Evolutionary conservation across 2,888 invertebrate species (phyloP), one percentile per base, ranked within the genome.

Genomic region (Cosmorhoe ocellata): DNA sequence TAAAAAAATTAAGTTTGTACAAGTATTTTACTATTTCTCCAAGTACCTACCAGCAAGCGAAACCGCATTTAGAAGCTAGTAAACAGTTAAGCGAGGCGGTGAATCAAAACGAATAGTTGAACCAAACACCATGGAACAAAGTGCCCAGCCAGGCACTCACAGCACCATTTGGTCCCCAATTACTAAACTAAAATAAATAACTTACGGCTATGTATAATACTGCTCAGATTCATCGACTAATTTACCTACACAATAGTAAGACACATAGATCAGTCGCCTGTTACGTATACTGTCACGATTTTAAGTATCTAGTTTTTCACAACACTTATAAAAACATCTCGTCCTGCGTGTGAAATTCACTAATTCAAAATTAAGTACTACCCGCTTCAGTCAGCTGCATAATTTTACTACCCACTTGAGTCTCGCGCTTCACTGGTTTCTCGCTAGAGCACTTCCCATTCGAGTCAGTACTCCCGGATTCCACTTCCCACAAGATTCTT

Each of bases 161-260:
- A 85, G 76, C 83, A 79, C 75, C 74, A 69, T 80, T 87, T 89
- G 88, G 89, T 81, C 89, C 88, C 88, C 64, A 64, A 69, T 64
- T 66, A 56, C 63, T 71, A 70, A 54, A 48, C 63, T 69, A 71
- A 61, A 80, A 81, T 83, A 83, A 78, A 75, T 85, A 68, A 67
- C 75, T 81, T 81, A 85, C 14, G 12, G 44, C 55, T 67, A 24
- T n/a, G 5, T 18, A 76, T 86, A 89, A 89, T 89, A 89, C 89
- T 89, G 89, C 66, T 76, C 70, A 69, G 60, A 71, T 81, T 76
- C 64, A 44, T 61, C 48, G 60, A 60, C 53, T 58, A 32, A 24
- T 24, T 6, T 24, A 42, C 56, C 57, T 61, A 66, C 9, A 34
- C 10, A 39, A 47, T 63, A 63, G 48, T 67, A 68, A 69, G 68